A percentile compares a stretch with the other conserved stretches of the same genome.
Conservation (phyloP, 2,888 invertebrate genomes). For the Meta bourneti region DNA sequence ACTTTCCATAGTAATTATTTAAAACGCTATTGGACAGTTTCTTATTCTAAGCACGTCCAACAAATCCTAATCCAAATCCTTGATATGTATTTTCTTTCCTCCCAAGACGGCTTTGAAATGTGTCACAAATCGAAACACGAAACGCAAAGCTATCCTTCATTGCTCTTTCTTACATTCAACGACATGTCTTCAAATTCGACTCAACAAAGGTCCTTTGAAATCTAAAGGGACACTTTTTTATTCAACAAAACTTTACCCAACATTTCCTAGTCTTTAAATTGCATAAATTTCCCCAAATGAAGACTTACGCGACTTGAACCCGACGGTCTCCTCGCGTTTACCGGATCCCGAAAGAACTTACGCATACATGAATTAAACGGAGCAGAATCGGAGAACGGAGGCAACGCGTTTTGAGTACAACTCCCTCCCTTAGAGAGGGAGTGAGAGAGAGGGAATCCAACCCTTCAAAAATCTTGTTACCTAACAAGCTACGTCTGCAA, state of each 20-base stretch:
- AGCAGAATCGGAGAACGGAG: background rate
- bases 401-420: background rate
- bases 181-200: no score
- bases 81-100: no score
- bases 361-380: background rate
- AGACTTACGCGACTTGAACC: background rate
- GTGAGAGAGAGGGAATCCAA: background rate
- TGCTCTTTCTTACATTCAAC: no score
- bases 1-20: no score
- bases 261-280: background rate
- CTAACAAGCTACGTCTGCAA: slow-evolving; percentile 54
- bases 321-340: background rate
- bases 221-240: no score
- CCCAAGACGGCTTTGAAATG: no score
- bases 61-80: no score
- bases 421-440: slow-evolving; percentile 6
- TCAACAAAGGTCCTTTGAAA: no score
- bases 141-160: no score
- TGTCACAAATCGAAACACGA: no score
- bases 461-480: slow-evolving; percentile 62
- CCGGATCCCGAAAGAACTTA: background rate
- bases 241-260: background rate
- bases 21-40: no score
- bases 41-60: no score
- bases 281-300: background rate